Percentiles rank a stretch among this genome's conserved stretches.
phyloP scores from a whole-genome alignment of 2,113 vertebrate species.

The Pelusios castaneus region DNA sequence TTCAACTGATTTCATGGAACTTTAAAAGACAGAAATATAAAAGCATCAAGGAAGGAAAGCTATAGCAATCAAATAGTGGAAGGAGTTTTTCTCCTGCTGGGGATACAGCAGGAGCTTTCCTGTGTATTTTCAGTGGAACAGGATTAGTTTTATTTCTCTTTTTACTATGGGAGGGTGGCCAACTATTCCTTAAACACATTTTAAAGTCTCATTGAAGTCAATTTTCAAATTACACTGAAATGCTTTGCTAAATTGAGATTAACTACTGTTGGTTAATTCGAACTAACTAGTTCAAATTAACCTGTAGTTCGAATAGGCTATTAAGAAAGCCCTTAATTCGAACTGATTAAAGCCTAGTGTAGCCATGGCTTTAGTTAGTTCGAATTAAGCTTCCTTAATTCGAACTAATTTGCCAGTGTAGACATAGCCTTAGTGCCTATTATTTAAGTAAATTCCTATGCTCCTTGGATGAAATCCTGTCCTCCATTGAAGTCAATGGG shows the following conservation, averaged over 20 bases:
- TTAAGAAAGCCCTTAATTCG: no score
- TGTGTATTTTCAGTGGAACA: neutral
- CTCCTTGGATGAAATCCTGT: neutral
- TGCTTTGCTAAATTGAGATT: neutral
- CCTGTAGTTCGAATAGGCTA: no score
- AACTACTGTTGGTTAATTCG: neutral
- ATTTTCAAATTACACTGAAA: conserved; percentile 9
- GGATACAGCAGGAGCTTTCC: conserved; percentile 29
- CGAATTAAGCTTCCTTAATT: no score
- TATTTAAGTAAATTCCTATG: neutral
- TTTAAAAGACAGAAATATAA: conserved; percentile 40
- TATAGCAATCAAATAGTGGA: conserved; percentile 13
- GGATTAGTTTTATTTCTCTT: conserved; percentile 34
- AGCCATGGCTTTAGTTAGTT: no score
- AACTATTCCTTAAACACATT: conserved; percentile 37
- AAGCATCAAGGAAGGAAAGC: neutral
- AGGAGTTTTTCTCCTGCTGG: conserved; percentile 28
- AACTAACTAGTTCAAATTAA: no score
- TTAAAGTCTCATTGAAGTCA: conserved; percentile 36
- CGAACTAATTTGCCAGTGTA: no score
- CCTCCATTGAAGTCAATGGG: neutral
- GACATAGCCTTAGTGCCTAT: neutral
- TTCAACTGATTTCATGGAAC: conserved; percentile 46
- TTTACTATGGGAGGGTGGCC: neutral
- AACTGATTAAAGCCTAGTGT: no score